Evolutionary conservation across 2,113 vertebrate genomes (phyloP).

Genomic region (Periophthalmus modestus): DNA sequence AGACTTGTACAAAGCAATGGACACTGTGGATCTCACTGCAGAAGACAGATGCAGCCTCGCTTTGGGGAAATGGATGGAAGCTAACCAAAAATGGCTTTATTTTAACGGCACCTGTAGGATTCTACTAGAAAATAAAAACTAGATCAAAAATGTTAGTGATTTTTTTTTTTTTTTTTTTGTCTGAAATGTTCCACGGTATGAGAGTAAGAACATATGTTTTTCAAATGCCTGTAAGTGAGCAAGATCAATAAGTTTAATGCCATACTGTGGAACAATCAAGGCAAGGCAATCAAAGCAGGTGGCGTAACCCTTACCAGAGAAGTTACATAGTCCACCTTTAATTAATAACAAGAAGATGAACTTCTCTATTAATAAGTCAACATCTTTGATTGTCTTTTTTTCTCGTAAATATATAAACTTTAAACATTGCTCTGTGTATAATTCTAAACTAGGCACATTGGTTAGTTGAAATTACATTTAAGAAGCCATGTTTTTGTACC

Average conservation of each 20-base stretch:
- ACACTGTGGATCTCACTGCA: neutral
- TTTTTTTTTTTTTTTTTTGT: neutral
- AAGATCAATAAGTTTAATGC: neutral
- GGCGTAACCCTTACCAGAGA: no score
- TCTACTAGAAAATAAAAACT: neutral
- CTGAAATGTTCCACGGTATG: neutral
- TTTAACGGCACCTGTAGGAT: neutral
- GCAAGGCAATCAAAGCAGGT: no score
- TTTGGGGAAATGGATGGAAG: no score
- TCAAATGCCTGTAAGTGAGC: neutral
- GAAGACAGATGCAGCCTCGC: neutral
- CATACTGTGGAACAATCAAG: neutral
- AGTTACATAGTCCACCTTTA: no score
- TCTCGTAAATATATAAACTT: neutral
- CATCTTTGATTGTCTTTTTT: no score
- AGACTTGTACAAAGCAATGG: slow-evolving; percentile 1
- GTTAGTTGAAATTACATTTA: neutral
- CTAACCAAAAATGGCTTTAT: neutral
- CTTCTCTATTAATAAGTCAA: no score
- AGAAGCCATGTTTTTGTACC: neutral
- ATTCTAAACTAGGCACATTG: neutral
- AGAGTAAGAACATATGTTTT: neutral
- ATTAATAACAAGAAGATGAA: no score
- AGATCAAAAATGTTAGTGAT: neutral
- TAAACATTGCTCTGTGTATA: neutral